phyloP scores from a whole-genome alignment of 1,140 invertebrate genomes.

The Laupala kohalensis region DNA sequence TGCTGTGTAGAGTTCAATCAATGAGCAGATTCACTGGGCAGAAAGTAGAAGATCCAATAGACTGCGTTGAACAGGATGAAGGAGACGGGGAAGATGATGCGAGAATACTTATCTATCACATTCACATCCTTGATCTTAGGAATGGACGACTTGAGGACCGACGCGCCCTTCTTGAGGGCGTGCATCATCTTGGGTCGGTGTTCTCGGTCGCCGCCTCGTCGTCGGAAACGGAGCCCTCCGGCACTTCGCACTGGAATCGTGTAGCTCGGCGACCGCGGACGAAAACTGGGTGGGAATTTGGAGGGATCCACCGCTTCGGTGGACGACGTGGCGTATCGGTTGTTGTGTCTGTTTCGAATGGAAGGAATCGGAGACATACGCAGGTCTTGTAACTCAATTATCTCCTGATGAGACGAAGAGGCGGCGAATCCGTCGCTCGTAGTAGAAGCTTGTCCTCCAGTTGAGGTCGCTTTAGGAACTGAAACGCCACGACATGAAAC shows the following conservation, averaged over 20 bases:
- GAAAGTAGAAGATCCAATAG: constrained; percentile 90
- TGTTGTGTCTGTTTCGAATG: constrained; percentile 49
- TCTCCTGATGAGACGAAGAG: constrained; percentile 36
- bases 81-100: constrained; percentile 85
- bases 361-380: constrained; percentile 71
- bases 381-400: constrained; percentile 68
- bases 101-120: constrained; percentile 91
- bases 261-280: constrained; percentile 44
- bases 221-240: constrained; percentile 41
- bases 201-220: constrained; percentile 24
- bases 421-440: neutral
- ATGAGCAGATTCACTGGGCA: constrained; percentile 3
- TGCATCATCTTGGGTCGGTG: constrained; percentile 57
- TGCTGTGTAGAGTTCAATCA: neutral
- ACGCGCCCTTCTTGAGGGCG: constrained; percentile 60
- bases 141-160: constrained; percentile 66
- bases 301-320: constrained; percentile 39
- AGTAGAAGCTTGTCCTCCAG: neutral
- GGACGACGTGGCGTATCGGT: constrained; percentile 11
- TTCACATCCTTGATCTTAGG: constrained; percentile 94
- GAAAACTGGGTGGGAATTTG: constrained; percentile 66
- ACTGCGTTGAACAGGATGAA: constrained; percentile 87
- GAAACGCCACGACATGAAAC: no score
- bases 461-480: neutral
- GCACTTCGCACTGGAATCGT: constrained; percentile 19